Percentiles rank a stretch among this genome's conserved stretches.
Conservation (phyloP, 2,888 invertebrate species). For the Phymatocera aterrima region DNA sequence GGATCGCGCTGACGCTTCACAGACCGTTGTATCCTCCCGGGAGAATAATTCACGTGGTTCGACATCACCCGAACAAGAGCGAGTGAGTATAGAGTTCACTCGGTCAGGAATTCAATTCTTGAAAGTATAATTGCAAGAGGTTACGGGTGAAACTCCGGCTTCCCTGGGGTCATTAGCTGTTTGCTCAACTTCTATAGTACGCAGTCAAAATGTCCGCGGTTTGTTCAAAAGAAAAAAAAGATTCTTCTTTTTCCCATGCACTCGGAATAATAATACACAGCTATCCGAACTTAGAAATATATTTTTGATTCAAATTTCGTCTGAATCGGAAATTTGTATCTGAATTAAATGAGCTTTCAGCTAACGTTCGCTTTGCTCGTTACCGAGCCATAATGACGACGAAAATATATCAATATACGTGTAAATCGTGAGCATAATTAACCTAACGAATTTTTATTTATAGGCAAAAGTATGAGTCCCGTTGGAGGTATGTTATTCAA, state of each 20-base stretch:
- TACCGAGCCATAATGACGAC: too few relatives aligned
- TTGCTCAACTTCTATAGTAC: background rate
- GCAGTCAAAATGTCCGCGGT: background rate
- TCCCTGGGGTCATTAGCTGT: background rate
- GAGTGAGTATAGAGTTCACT: conserved; percentile 80
- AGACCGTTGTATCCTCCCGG: conserved; percentile 91
- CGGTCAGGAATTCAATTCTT: background rate
- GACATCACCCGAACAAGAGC: conserved; percentile 87
- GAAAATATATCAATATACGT: background rate
- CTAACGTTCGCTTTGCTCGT: too few relatives aligned
- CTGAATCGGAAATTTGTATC: too few relatives aligned
- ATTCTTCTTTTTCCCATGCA: background rate
- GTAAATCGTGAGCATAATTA: conserved; percentile 18
- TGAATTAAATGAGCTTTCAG: too few relatives aligned
- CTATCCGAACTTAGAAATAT: too few relatives aligned
- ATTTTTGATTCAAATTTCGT: too few relatives aligned
- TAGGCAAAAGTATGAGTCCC: conserved; percentile 87
- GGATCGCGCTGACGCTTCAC: conserved; percentile 88
- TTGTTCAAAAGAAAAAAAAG: background rate
- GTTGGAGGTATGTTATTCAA: conserved; percentile 82
- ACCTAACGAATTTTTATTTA: conserved; percentile 69
- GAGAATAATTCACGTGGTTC: conserved; percentile 89
- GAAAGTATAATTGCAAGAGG: background rate
- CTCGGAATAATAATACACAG: too few relatives aligned
- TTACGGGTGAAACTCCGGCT: background rate